A percentile compares a stretch with the other conserved stretches of the same genome.
These are phyloP conservation scores for Tachuris rubrigastra DNA, from an alignment of 2,113 vertebrate genomes.

Conservation along the genomic window DNA sequence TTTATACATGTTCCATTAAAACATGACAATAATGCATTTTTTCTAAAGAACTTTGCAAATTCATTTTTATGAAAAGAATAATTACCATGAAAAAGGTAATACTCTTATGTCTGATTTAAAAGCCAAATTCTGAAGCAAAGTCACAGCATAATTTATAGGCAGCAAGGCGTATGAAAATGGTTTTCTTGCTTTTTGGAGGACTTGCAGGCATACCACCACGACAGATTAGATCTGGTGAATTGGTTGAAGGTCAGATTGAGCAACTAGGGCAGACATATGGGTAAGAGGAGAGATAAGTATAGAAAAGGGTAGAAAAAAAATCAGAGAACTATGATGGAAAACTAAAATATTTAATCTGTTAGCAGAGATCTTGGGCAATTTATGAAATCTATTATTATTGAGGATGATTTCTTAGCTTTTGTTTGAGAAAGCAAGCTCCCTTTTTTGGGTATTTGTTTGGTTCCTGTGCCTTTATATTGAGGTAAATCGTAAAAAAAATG, in stretches of 20 bases:
- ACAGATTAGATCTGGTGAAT: neutral
- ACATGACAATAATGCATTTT: neutral
- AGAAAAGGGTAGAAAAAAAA: neutral
- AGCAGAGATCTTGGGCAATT: neutral
- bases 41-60: neutral
- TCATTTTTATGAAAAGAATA: neutral
- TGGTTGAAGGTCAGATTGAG: neutral
- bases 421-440: neutral
- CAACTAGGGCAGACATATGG: neutral
- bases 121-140: neutral
- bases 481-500: neutral
- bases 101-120: neutral
- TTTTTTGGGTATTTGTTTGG: neutral
- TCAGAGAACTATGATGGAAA: neutral
- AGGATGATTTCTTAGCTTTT: neutral
- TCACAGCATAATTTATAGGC: neutral
- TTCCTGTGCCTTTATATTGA: neutral
- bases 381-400: neutral
- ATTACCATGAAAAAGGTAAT: neutral
- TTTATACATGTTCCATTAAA: neutral
- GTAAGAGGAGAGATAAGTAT: neutral
- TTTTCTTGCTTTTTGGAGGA: neutral
- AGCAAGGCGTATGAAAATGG: rapidly evolving
- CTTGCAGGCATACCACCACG: neutral
- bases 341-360: neutral